Percentiles rank a stretch among this genome's conserved stretches.
phyloP scores from a whole-genome alignment of 1,140 invertebrate species.

The Colletes gigas region DNA sequence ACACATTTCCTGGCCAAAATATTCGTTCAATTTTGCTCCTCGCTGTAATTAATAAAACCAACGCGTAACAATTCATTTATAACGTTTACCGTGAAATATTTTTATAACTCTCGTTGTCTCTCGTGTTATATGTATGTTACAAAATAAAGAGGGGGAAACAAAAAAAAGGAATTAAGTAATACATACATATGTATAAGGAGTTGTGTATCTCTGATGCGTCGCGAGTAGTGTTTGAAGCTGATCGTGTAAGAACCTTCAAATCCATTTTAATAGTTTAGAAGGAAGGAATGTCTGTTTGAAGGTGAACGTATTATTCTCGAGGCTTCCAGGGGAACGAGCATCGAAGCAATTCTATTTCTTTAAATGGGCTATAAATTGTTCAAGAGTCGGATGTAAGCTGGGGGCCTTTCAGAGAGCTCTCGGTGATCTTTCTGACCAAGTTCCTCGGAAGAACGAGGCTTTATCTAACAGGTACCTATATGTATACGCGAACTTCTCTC shows the following conservation, averaged over 20 bases:
- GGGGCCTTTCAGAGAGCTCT: neutral
- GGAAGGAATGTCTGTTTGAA: neutral
- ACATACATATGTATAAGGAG: too few relatives aligned
- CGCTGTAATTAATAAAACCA: too few relatives aligned
- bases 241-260: neutral
- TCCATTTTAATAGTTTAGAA: neutral
- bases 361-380: neutral
- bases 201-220: too few relatives aligned
- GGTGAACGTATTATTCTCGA: neutral
- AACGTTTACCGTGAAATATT: too few relatives aligned
- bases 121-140: too few relatives aligned
- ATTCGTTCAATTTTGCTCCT: too few relatives aligned
- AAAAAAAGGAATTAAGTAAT: too few relatives aligned
- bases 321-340: neutral
- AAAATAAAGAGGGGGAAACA: too few relatives aligned
- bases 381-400: neutral
- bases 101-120: too few relatives aligned
- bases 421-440: slow-evolving; percentile 1
- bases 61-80: too few relatives aligned
- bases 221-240: too few relatives aligned
- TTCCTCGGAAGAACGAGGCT: slow-evolving; percentile 9
- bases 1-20: too few relatives aligned
- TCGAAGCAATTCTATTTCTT: slow-evolving; percentile 9
- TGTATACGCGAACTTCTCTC: slow-evolving; percentile 4
- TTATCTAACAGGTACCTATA: neutral